Conservation (phyloP, 2,888 invertebrate genomes). For the Halictus quadricinctus region DNA sequence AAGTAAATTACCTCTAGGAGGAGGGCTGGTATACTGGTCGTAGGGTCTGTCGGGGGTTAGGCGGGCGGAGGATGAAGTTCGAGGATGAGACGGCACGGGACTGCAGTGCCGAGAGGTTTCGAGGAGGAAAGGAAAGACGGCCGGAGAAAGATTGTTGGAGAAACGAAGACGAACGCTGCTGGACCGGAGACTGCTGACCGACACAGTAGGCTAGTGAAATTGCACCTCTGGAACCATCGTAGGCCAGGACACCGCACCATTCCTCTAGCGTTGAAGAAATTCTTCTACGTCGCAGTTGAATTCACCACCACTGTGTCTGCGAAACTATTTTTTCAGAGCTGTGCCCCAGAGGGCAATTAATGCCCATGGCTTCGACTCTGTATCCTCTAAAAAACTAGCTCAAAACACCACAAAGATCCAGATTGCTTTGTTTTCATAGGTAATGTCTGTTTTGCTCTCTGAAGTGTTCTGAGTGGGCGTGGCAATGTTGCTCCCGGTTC, state of each 20-base stretch:
- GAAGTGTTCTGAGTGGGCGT: too few species aligned
- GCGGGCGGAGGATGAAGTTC: slow-evolving; percentile 44
- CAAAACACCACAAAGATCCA: too few species aligned
- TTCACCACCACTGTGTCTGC: neutral
- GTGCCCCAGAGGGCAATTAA: neutral
- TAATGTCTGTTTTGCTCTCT: too few species aligned
- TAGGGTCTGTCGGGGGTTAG: neutral
- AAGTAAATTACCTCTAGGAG: slow-evolving; percentile 77
- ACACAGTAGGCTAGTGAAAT: slow-evolving; percentile 71
- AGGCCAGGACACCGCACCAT: slow-evolving; percentile 35
- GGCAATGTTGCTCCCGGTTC: too few species aligned
- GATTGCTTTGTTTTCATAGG: too few species aligned
- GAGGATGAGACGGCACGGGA: slow-evolving; percentile 64
- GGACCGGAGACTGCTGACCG: slow-evolving; percentile 55
- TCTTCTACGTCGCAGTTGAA: slow-evolving; percentile 7
- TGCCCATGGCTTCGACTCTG: too few species aligned
- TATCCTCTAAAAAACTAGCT: too few species aligned
- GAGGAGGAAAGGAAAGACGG: slow-evolving; percentile 50
- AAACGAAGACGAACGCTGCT: slow-evolving; percentile 9
- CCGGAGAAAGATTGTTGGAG: slow-evolving; percentile 12
- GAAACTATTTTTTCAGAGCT: neutral
- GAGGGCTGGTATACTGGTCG: slow-evolving; percentile 60
- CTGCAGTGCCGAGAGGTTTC: slow-evolving; percentile 57
- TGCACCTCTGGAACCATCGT: slow-evolving; percentile 64
- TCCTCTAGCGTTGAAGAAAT: slow-evolving; percentile 43